These are phyloP conservation scores for Nanorana parkeri DNA, from an alignment of 2,113 vertebrate species.

Conservation along the genomic window DNA sequence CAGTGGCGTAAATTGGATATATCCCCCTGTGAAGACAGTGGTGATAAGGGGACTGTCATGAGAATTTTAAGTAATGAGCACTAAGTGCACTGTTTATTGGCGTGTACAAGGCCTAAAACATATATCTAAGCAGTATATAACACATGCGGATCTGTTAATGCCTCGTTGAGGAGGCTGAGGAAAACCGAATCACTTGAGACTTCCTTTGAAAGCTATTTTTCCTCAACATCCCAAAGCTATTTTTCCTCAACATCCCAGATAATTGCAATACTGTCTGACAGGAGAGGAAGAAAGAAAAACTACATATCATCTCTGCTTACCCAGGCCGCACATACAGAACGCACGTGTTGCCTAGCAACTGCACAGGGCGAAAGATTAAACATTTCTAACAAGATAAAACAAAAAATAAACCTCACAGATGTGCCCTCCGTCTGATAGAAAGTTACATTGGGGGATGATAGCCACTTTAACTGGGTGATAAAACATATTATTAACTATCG, in stretches of 20 bases:
- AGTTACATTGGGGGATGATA: not conserved
- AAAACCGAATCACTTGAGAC: not conserved
- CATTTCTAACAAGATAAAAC: constrained; percentile 6
- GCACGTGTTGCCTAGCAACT: constrained; percentile 27
- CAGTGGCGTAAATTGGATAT: too few species aligned
- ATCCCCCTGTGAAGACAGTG: too few species aligned
- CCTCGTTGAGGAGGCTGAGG: not conserved
- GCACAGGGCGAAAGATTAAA: not conserved
- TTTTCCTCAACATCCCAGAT: constrained; percentile 3
- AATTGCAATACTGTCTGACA: constrained; percentile 20
- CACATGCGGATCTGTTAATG: not conserved
- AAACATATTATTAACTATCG: constrained; percentile 18
- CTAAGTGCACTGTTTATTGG: too few species aligned
- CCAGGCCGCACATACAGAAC: not conserved
- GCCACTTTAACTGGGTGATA: constrained; percentile 26
- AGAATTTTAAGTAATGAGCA: too few species aligned
- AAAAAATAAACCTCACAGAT: not conserved
- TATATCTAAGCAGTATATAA: too few species aligned
- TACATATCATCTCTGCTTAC: not conserved
- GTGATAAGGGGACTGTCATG: too few species aligned
- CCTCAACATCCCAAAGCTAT: constrained; percentile 1
- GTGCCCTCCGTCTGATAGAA: not conserved
- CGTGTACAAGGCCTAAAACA: too few species aligned
- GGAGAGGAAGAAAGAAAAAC: not conserved
- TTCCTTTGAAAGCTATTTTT: constrained; percentile 5